phyloP scores from a whole-genome alignment of 2,888 invertebrate genomes.

The Meiosimyza decipiens region DNA sequence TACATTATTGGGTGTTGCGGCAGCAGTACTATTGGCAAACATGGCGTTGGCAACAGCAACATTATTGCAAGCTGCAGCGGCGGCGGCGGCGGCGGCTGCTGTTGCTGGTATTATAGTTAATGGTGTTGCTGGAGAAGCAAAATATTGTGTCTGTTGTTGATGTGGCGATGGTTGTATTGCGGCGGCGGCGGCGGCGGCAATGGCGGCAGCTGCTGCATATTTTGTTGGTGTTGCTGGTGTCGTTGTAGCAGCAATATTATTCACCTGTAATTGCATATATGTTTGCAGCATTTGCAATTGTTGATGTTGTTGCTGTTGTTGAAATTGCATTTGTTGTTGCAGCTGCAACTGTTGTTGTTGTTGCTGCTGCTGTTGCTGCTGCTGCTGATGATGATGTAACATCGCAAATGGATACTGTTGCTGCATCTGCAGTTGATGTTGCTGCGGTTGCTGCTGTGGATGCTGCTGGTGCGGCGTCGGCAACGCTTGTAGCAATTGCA shows the following conservation, averaged over 20 bases:
- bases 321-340: slow-evolving; percentile 49
- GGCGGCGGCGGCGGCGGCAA: slow-evolving; percentile 35
- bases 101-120: slow-evolving; percentile 57
- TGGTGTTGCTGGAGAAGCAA: slow-evolving; percentile 58
- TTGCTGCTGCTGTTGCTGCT: slow-evolving; percentile 54
- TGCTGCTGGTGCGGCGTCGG: slow-evolving; percentile 62
- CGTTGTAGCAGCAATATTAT: slow-evolving; percentile 53
- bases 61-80: slow-evolving; percentile 50
- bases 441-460: slow-evolving; percentile 48
- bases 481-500: slow-evolving; percentile 66
- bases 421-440: slow-evolving; percentile 48
- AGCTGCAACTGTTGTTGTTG: slow-evolving; percentile 55
- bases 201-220: slow-evolving; percentile 44
- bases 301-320: slow-evolving; percentile 55
- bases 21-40: slow-evolving; percentile 57
- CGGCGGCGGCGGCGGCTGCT: slow-evolving; percentile 6
- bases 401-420: slow-evolving; percentile 43
- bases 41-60: slow-evolving; percentile 53
- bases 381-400: slow-evolving; percentile 50
- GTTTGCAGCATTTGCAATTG: slow-evolving; percentile 63
- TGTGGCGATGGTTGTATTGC: slow-evolving; percentile 42
- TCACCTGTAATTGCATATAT: slow-evolving; percentile 64
- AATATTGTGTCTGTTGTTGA: slow-evolving; percentile 50
- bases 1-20: slow-evolving; percentile 63
- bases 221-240: slow-evolving; percentile 59